These are phyloP conservation scores for Camelus dromedarius DNA, from an alignment of 2,113 vertebrate species.

Conservation along the genomic window DNA sequence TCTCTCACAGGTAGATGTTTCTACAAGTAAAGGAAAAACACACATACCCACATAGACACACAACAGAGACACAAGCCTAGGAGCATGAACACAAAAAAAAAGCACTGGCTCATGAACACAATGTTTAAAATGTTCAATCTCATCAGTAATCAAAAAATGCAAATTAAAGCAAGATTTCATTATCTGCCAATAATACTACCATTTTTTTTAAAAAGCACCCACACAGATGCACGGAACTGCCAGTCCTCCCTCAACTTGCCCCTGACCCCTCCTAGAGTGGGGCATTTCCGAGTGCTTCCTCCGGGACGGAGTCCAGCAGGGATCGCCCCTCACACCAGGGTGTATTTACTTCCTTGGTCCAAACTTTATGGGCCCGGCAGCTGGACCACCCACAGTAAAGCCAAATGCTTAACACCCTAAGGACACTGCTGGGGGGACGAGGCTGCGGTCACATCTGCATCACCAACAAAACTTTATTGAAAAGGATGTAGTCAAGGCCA, in stretches of 20 bases:
- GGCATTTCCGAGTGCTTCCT: not conserved
- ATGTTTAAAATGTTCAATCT: too few species aligned
- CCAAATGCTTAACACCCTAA: not conserved
- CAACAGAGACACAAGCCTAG: too few species aligned
- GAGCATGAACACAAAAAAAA: too few species aligned
- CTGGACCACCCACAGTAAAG: not conserved
- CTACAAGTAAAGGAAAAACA: too few species aligned
- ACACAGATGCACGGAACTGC: not conserved
- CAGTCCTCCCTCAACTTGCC: not conserved
- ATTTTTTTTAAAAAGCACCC: not conserved
- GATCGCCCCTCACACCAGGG: not conserved
- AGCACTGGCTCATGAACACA: too few species aligned
- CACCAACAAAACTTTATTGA: not conserved
- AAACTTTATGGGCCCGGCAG: not conserved
- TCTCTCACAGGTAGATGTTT: too few species aligned
- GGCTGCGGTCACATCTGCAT: not conserved
- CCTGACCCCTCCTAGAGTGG: not conserved
- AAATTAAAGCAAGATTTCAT: too few species aligned
- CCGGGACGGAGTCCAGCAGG: not conserved
- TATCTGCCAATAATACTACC: too few species aligned
- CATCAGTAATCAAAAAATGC: too few species aligned
- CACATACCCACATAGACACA: too few species aligned
- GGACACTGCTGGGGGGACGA: not conserved
- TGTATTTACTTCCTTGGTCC: not conserved
- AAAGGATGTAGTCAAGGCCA: not conserved